phyloP scores from a whole-genome alignment of 2,888 invertebrate species.

The Cantharis nigra region DNA sequence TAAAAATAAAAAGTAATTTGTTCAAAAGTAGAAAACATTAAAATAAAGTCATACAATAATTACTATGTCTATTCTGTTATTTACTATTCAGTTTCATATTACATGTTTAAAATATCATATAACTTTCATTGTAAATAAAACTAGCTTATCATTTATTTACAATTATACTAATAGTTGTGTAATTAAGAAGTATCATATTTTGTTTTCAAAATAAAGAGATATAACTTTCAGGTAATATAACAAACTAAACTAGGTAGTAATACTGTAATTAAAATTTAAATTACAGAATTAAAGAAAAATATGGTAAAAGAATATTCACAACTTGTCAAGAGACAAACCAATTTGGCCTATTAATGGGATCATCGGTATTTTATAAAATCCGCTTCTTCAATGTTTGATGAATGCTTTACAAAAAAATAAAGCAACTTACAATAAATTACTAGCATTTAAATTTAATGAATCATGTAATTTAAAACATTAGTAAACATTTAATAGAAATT shows the following conservation, averaged over 20 bases:
- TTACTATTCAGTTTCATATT: background rate
- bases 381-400: background rate
- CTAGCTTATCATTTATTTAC: background rate
- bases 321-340: background rate
- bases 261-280: background rate
- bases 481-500: background rate
- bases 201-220: too few relatives aligned
- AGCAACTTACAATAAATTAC: background rate
- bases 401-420: background rate
- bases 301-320: background rate
- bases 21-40: background rate
- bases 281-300: background rate
- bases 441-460: background rate
- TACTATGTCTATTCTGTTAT: background rate
- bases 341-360: background rate
- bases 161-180: background rate
- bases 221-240: background rate
- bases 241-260: background rate
- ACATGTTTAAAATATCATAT: background rate
- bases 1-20: background rate
- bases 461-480: background rate
- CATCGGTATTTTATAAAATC: background rate
- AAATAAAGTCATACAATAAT: background rate
- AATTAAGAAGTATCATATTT: background rate
- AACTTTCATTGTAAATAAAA: background rate